Conservation (phyloP, 1,140 invertebrate species). For the Camponotus pennsylvanicus region DNA sequence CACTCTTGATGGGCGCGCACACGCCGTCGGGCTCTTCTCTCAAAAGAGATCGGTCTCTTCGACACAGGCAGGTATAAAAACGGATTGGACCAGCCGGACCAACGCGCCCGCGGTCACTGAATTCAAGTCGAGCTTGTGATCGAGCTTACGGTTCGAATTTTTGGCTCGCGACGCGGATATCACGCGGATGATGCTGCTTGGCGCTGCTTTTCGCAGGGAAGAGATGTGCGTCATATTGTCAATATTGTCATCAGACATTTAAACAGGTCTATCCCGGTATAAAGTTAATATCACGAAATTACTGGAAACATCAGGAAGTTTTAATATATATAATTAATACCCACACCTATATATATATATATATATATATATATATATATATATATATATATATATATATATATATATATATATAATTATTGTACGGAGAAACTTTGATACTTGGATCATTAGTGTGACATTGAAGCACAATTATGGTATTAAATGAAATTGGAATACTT, state of each 20-base stretch:
- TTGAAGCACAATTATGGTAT: not conserved
- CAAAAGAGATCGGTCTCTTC: conserved; percentile 3
- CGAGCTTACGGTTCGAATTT: conserved; percentile 51
- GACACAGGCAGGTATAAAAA: not conserved
- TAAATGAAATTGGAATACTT: not conserved
- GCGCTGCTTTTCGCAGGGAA: conserved; percentile 55
- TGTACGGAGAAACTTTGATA: not conserved
- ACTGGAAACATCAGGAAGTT: not conserved
- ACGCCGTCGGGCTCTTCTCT: conserved; percentile 24
- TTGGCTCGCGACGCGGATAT: conserved; percentile 72
- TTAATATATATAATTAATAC: not conserved
- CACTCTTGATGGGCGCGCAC: conserved; percentile 39
- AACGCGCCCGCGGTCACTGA: conserved; percentile 69
- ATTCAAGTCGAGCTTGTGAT: conserved; percentile 50
- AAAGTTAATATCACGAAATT: not conserved
- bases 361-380: too few species aligned
- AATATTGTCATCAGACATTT: conserved; percentile 27
- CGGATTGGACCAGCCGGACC: conserved; percentile 56
- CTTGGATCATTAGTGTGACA: not conserved
- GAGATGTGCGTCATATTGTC: conserved; percentile 59
- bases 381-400: too few species aligned
- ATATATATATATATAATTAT: too few species aligned
- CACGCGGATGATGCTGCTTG: conserved; percentile 55
- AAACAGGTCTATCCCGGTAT: not conserved
- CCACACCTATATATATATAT: too few species aligned